These are phyloP conservation scores for Dendroctonus ponderosae DNA, from an alignment of 1,140 invertebrate species.

Conservation along the genomic window DNA sequence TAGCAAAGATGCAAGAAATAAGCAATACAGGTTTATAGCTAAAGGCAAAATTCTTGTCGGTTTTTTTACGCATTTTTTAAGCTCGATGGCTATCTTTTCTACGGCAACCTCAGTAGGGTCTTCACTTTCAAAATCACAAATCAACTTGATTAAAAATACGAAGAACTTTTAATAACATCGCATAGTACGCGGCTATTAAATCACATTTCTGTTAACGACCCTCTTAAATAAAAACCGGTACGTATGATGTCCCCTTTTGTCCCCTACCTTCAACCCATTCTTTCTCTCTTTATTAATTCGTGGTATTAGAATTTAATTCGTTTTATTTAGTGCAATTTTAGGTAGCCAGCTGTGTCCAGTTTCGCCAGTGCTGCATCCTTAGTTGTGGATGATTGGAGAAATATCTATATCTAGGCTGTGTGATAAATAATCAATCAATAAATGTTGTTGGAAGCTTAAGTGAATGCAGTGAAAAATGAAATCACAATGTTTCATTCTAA, in stretches of 20 bases:
- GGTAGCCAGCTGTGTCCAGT: conserved; percentile 1
- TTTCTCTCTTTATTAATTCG: background rate
- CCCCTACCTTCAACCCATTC: conserved; percentile 5
- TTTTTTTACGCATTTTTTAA: too few species aligned
- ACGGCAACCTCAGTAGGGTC: background rate
- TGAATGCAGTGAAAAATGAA: conserved; percentile 39
- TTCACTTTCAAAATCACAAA: background rate
- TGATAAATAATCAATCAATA: background rate
- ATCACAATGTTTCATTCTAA: conserved; percentile 21
- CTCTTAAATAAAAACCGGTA: background rate
- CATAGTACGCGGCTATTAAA: background rate
- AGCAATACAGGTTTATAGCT: too few species aligned
- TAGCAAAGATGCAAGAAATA: too few species aligned
- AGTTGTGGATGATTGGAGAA: background rate
- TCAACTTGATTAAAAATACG: background rate
- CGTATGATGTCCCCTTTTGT: conserved; percentile 1
- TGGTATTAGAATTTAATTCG: conserved; percentile 2
- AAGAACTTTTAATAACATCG: background rate
- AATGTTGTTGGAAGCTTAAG: conserved; percentile 16
- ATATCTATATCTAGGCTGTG: background rate
- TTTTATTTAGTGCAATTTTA: conserved; percentile 1
- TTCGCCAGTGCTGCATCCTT: background rate
- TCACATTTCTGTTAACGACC: background rate
- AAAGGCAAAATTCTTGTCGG: too few species aligned
- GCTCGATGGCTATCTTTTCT: background rate